Conservation (phyloP, 2,113 vertebrate genomes). For the Crotalus helleri region DNA sequence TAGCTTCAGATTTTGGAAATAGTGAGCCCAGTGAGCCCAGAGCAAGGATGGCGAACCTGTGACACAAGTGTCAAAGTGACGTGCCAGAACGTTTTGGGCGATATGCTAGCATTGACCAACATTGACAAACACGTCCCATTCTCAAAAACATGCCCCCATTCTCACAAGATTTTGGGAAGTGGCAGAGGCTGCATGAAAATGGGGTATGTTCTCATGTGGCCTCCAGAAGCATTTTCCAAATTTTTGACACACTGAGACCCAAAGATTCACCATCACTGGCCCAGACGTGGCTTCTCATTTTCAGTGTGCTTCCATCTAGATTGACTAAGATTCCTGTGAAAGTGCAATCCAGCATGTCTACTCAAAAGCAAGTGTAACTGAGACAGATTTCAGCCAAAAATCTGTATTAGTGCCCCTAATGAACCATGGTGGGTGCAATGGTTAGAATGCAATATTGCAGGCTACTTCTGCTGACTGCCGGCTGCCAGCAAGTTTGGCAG, state of each 20-base stretch:
- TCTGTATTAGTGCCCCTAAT: slow-evolving; percentile 38
- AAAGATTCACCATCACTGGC: not conserved
- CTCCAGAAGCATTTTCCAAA: not conserved
- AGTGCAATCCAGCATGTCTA: not conserved
- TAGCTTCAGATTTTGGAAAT: slow-evolving; percentile 16
- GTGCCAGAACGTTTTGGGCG: not conserved
- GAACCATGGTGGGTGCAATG: not conserved
- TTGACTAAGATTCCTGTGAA: slow-evolving; percentile 13
- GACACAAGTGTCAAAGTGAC: not conserved
- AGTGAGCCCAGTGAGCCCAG: not conserved
- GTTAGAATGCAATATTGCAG: too few species aligned
- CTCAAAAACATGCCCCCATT: not conserved
- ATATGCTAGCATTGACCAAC: not conserved
- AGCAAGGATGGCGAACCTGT: not conserved
- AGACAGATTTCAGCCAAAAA: slow-evolving; percentile 14
- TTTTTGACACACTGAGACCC: not conserved
- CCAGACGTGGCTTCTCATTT: not conserved
- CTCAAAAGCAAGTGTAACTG: not conserved
- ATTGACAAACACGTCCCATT: not conserved
- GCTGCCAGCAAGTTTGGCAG: too few species aligned
- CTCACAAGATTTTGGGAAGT: not conserved
- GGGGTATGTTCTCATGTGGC: not conserved
- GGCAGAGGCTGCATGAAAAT: not conserved
- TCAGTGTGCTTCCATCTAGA: slow-evolving; percentile 26
- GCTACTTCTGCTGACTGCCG: too few species aligned